Evolutionary conservation across 2,113 vertebrate genomes (phyloP).

Genomic region (Theristicus caerulescens): DNA sequence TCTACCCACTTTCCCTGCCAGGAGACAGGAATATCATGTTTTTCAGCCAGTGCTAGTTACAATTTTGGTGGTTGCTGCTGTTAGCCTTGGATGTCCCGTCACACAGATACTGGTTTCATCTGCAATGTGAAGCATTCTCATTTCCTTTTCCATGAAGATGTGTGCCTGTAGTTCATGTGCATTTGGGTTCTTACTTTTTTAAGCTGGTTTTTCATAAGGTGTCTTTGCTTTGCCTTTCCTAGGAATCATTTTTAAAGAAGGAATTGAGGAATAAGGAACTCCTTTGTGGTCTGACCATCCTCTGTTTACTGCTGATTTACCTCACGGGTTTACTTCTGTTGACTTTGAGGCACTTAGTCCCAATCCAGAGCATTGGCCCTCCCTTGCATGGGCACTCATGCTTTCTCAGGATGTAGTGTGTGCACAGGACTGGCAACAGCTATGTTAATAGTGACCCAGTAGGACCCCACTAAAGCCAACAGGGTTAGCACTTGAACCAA

Average conservation of each 20-base stretch:
- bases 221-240: not conserved
- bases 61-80: not conserved
- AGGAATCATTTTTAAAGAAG: not conserved
- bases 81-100: not conserved
- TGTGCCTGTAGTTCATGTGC: not conserved
- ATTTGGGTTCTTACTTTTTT: not conserved
- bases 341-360: not conserved
- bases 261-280: not conserved
- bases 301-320: not conserved
- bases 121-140: not conserved
- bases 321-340: not conserved
- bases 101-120: not conserved
- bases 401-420: not conserved
- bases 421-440: not conserved
- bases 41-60: not conserved
- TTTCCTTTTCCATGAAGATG: not conserved
- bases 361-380: not conserved
- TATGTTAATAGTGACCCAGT: not conserved
- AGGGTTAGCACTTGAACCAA: not conserved
- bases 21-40: not conserved
- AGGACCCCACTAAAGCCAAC: not conserved
- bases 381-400: not conserved
- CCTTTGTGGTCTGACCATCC: not conserved
- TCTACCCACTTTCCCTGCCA: not conserved
- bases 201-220: not conserved